These are phyloP conservation scores for Sinocyclocheilus grahami DNA, from an alignment of 2,113 vertebrate species.

Conservation along the genomic window DNA sequence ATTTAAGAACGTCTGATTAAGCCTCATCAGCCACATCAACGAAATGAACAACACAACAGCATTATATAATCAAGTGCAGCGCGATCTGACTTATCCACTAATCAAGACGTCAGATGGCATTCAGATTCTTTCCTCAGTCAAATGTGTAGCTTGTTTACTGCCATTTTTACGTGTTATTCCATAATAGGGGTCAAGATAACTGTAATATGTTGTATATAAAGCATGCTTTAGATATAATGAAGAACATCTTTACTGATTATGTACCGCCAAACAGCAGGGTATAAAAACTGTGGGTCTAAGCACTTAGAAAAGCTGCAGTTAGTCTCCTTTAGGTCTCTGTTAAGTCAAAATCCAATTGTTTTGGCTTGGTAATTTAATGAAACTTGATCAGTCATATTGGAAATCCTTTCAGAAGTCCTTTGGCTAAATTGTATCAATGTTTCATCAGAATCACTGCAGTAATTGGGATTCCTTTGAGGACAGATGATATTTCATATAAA, in stretches of 20 bases:
- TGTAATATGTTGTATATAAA: conserved; percentile 11
- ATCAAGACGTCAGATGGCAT: conserved; percentile 46
- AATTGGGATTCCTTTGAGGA: conserved; percentile 20
- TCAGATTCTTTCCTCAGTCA: neutral
- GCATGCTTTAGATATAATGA: neutral
- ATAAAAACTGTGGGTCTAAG: neutral
- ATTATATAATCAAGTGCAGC: conserved; percentile 51
- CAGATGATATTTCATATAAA: conserved; percentile 10
- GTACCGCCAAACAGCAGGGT: neutral
- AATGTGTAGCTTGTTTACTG: conserved; percentile 27
- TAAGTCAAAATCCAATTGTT: neutral
- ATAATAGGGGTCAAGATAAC: conserved; percentile 43
- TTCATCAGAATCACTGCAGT: neutral
- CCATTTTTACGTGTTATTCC: neutral
- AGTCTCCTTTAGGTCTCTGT: neutral
- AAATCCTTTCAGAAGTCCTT: neutral
- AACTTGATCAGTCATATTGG: neutral
- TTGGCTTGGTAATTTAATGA: neutral
- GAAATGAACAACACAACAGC: conserved; percentile 43
- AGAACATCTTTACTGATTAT: neutral
- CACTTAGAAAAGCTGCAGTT: neutral
- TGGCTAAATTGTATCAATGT: neutral
- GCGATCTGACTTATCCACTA: conserved; percentile 47
- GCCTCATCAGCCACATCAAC: conserved; percentile 57
- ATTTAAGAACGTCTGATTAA: conserved; percentile 56